These are phyloP conservation scores for Lapara coniferarum DNA, from an alignment of 2,888 invertebrate genomes.

Conservation along the genomic window DNA sequence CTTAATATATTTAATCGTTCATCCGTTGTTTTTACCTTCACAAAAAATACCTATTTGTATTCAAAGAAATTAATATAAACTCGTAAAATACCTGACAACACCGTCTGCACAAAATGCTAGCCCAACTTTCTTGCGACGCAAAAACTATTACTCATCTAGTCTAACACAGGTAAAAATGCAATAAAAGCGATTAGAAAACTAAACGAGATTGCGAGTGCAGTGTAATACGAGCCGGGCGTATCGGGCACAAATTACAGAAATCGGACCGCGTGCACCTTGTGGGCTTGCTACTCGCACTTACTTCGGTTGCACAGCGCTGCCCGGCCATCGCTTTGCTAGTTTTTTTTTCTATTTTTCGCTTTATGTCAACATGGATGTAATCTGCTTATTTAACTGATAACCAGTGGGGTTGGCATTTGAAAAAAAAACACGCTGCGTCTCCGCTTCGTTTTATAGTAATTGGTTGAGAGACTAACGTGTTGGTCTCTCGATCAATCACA, in stretches of 20 bases:
- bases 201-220: slow-evolving; percentile 44
- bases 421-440: too few relatives aligned
- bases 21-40: background rate
- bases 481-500: too few relatives aligned
- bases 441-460: too few relatives aligned
- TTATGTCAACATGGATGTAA: background rate
- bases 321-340: slow-evolving; percentile 34
- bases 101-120: slow-evolving; percentile 4
- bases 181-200: slow-evolving; percentile 57
- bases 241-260: slow-evolving; percentile 51
- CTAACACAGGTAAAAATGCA: slow-evolving; percentile 29
- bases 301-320: slow-evolving; percentile 38
- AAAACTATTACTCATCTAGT: slow-evolving; percentile 30
- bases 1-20: slow-evolving; percentile 13
- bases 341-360: slow-evolving; percentile 6
- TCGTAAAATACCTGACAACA: background rate
- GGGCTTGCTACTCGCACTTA: slow-evolving; percentile 31
- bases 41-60: background rate
- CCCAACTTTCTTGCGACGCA: slow-evolving; percentile 24
- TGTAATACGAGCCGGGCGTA: slow-evolving; percentile 48
- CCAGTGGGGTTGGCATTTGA: too few relatives aligned
- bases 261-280: slow-evolving; percentile 40
- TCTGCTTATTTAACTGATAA: background rate
- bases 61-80: background rate
- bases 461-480: too few relatives aligned